Percentiles rank a stretch among this genome's conserved stretches.
Conservation (phyloP, 2,113 vertebrate genomes). For the Electrona antarctica region DNA sequence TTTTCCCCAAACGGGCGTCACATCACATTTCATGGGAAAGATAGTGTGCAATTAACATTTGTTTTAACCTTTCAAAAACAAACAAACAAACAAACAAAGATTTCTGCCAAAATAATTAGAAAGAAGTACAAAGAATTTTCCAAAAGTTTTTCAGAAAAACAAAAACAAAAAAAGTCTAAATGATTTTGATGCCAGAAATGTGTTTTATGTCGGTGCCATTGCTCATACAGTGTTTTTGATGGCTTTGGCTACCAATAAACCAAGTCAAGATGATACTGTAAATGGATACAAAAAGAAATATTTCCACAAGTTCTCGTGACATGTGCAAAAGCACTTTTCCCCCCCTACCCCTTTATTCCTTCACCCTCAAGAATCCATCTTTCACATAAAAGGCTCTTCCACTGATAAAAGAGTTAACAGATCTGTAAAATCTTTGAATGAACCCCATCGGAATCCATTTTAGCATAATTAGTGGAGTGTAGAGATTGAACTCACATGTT, state of each 20-base stretch:
- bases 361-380: conserved; percentile 41
- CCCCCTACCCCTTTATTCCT: conserved; percentile 20
- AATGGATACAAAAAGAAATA: not conserved
- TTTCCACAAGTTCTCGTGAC: conserved; percentile 39
- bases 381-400: conserved; percentile 33
- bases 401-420: conserved; percentile 7
- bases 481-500: conserved; percentile 29
- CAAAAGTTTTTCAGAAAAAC: too few species aligned
- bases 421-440: conserved; percentile 19
- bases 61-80: too few species aligned
- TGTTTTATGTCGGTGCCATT: too few species aligned
- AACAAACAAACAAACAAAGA: conserved; percentile 13
- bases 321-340: conserved; percentile 29
- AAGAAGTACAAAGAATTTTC: too few species aligned
- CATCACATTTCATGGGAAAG: conserved; percentile 5
- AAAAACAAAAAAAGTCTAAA: too few species aligned
- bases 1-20: conserved; percentile 10
- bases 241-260: too few species aligned
- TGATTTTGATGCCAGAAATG: too few species aligned
- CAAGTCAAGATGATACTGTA: conserved; percentile 25
- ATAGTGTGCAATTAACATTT: too few species aligned
- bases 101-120: too few species aligned
- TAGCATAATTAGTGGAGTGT: conserved; percentile 65
- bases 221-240: too few species aligned
- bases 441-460: conserved; percentile 47